Base-by-base conservation (phyloP, 2,797 vertebrate species). In the Sebastes iracundus region DNA sequence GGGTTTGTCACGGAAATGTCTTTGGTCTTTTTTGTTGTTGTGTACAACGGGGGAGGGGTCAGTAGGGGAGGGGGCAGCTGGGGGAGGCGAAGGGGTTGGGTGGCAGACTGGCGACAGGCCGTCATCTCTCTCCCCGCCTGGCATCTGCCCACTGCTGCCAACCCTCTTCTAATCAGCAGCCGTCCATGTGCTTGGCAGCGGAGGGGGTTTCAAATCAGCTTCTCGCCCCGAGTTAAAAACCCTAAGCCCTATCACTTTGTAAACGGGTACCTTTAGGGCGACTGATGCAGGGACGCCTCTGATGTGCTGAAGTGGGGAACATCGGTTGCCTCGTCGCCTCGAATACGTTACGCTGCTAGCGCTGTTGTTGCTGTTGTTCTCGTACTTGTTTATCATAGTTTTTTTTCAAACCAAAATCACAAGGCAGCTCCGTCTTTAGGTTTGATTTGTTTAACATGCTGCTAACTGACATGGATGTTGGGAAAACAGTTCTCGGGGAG, bases 181-280 rank as follows among this genome's bases (percentile, higher is more conserved):
- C 92, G 90, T 95, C 95, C 96, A 96, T 96, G 95, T 78, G 95
- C 91, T 96, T 96, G 96, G 96, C 96, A 96, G 88, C 87, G 59
- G 80, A 94, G 89, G 93, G 93, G 93, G 92, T 95, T 95, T 95
- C 93, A 92, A 95, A 96, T 95, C 93, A 90, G 92, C 91, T 92
- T 93, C 93, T 95, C 83, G 93, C 95, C 95, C 93, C 92, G 66
- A 94, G 95, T 96, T 92, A 93, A 94, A 94, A 96, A 95, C 94
- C 94, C 90, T 94, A 93, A 95, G 94, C 92, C 92, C 92, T 93
- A 95, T 95, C 94, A 95, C 94, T 96, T 95, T 95, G 95, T 95
- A 95, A 95, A 94, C 83, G 91, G 91, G 93, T 95, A 95, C 94
- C 95, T 95, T 94, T 92, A 94, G 93, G 95, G 94, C 87, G 82